These are phyloP conservation scores for Pocillopora grandis DNA, from an alignment of 92 coral and sea anemone genomes.

Conservation along the genomic window DNA sequence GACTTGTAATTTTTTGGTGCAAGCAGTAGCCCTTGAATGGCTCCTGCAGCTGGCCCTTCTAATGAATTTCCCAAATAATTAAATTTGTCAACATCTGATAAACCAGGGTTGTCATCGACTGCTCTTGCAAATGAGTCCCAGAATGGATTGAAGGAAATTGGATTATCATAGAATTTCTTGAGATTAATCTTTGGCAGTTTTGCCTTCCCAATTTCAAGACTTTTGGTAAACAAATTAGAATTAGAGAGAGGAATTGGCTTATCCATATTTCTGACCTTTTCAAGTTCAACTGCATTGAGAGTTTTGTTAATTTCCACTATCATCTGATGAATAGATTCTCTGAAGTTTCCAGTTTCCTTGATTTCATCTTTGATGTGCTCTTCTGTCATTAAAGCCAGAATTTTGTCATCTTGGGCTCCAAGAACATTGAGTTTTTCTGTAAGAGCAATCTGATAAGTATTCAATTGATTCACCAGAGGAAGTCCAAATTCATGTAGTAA, in stretches of 20 bases:
- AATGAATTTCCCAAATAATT: slow-evolving; percentile 18
- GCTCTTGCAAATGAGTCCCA: slow-evolving; percentile 39
- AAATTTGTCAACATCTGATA: slow-evolving; percentile 43
- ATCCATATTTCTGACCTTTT: not conserved
- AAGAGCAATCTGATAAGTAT: slow-evolving; percentile 48
- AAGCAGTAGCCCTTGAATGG: slow-evolving; percentile 31
- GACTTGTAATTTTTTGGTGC: slow-evolving; percentile 38
- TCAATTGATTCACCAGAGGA: slow-evolving; percentile 11
- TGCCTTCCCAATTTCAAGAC: slow-evolving; percentile 24
- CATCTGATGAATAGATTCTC: slow-evolving; percentile 30
- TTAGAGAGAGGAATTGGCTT: not conserved
- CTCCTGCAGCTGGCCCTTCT: slow-evolving; percentile 40
- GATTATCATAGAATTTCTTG: slow-evolving; percentile 31
- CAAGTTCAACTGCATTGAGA: not conserved
- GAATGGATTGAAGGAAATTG: slow-evolving; percentile 30
- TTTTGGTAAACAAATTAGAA: not conserved
- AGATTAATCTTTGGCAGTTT: slow-evolving; percentile 31
- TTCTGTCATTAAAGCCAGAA: not conserved
- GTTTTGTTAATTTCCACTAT: slow-evolving; percentile 14
- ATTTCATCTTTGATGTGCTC: slow-evolving; percentile 38
- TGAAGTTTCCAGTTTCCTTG: slow-evolving; percentile 20
- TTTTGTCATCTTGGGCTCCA: slow-evolving; percentile 1
- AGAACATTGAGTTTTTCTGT: slow-evolving; percentile 42
- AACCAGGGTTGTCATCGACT: slow-evolving; percentile 26
- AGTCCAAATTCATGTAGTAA: slow-evolving; percentile 19